These are phyloP conservation scores for Orientallactaga bullata DNA, from an alignment of 2,113 vertebrate genomes.

Conservation along the genomic window DNA sequence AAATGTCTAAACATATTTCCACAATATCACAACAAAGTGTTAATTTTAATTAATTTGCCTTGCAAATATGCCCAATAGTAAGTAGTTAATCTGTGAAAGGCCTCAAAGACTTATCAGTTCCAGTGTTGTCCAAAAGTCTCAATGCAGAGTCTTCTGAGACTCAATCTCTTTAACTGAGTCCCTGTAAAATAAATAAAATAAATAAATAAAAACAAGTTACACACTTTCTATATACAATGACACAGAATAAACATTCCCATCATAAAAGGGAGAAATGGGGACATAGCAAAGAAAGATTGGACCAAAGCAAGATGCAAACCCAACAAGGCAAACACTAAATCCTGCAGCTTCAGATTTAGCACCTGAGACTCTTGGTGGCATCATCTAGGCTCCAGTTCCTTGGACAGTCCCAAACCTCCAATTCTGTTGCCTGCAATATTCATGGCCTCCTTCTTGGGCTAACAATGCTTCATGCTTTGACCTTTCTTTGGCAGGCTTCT, in stretches of 20 bases:
- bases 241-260: no score
- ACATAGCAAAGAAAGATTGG: no score
- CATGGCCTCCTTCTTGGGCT: neutral
- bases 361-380: neutral
- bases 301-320: no score
- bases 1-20: neutral
- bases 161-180: neutral
- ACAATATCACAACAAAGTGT: constrained; percentile 24
- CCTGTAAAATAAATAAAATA: neutral
- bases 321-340: no score
- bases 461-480: no score
- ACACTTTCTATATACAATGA: no score
- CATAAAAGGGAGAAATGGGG: no score
- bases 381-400: neutral
- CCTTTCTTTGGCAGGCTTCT: neutral
- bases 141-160: neutral
- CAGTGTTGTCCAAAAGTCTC: no score
- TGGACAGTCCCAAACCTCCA: neutral
- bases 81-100: neutral
- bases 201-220: neutral
- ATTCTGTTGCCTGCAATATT: neutral
- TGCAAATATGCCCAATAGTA: constrained; percentile 16
- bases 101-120: no score
- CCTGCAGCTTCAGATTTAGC: neutral
- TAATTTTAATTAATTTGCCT: constrained; percentile 44